phyloP scores from a whole-genome alignment of 1,140 invertebrate species.

The Radopholus similis region DNA sequence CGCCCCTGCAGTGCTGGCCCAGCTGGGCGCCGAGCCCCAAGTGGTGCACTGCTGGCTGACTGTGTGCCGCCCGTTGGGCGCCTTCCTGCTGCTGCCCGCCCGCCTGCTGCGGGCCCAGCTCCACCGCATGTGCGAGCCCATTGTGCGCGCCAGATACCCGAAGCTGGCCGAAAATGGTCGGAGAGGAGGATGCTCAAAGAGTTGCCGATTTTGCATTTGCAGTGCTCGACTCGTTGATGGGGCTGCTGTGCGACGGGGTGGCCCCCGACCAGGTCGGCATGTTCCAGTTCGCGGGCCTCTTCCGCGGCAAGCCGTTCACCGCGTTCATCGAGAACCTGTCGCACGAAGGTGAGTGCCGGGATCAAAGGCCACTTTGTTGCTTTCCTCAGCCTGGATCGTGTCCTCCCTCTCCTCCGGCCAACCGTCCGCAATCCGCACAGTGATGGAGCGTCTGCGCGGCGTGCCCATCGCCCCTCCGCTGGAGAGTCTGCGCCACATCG shows the following conservation, averaged over 20 bases:
- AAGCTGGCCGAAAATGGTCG: conserved; percentile 31
- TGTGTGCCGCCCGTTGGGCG: conserved; percentile 5
- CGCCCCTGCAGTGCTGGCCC: conserved; percentile 29
- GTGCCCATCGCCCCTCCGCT: conserved; percentile 47
- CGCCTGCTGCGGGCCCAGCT: conserved; percentile 20
- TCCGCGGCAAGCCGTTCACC: conserved; percentile 35
- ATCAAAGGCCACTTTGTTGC: neutral
- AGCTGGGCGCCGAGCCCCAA: conserved; percentile 37
- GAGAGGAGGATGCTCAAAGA: neutral
- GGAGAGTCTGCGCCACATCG: conserved; percentile 43
- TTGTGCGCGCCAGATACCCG: conserved; percentile 39
- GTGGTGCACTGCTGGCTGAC: conserved; percentile 42
- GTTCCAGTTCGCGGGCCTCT: conserved; percentile 42
- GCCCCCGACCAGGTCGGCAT: conserved; percentile 16
- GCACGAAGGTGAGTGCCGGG: conserved; percentile 35
- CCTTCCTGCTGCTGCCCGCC: conserved; percentile 38
- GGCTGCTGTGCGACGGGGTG: conserved; percentile 13
- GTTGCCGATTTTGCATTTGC: conserved; percentile 4
- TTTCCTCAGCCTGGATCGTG: conserved; percentile 38
- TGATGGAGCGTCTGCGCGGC: conserved; percentile 44
- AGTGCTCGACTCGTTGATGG: conserved; percentile 40
- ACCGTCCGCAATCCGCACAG: conserved; percentile 15
- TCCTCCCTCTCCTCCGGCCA: conserved; percentile 29
- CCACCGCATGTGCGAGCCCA: conserved; percentile 22
- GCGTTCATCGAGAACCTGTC: conserved; percentile 44